These are phyloP conservation scores for Pangasianodon gigas DNA, from an alignment of 2,113 vertebrate species.

Conservation along the genomic window DNA sequence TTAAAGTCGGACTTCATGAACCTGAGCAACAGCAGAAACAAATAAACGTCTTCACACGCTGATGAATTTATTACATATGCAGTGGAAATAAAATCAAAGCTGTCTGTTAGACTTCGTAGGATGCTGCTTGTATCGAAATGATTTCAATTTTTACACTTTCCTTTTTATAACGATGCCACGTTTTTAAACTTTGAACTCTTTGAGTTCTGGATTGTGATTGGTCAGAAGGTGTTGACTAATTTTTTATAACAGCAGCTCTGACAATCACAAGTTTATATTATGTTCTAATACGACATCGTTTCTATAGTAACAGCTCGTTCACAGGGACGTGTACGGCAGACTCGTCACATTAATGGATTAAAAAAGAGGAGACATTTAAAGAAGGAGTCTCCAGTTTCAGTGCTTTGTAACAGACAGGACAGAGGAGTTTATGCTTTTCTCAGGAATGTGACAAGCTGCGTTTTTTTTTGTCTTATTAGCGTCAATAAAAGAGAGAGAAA, in stretches of 20 bases:
- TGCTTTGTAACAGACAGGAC: not conserved
- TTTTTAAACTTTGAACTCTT: too few species aligned
- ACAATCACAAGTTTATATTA: not conserved
- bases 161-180: not conserved
- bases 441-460: not conserved
- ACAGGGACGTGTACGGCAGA: not conserved
- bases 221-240: not conserved
- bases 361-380: not conserved
- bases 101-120: too few species aligned
- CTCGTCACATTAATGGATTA: not conserved
- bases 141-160: not conserved
- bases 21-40: not conserved
- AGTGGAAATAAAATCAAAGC: too few species aligned
- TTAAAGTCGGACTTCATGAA: not conserved
- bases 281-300: not conserved
- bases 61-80: not conserved
- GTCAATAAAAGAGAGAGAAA: too few species aligned
- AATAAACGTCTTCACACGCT: not conserved
- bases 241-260: too few species aligned
- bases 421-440: not conserved
- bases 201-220: not conserved
- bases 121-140: not conserved
- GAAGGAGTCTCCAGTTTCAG: constrained; percentile 6
- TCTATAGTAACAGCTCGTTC: not conserved
- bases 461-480: too few species aligned